These are phyloP conservation scores for Ceratoteleas bidentatus DNA, from an alignment of 1,140 invertebrate species.

Conservation along the genomic window DNA sequence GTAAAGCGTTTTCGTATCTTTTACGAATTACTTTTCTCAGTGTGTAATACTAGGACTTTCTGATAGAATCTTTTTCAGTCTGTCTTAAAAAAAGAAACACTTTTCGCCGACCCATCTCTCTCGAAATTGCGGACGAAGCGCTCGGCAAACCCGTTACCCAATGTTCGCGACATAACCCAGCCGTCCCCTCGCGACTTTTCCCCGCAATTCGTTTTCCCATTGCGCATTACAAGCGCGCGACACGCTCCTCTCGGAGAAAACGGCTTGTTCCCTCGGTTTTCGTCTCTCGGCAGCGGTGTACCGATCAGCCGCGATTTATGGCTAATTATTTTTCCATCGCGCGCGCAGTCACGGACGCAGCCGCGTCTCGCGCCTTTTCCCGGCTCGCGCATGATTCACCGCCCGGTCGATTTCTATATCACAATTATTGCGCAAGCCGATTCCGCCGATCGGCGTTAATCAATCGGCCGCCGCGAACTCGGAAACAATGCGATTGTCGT, in stretches of 20 bases:
- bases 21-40: too few species aligned
- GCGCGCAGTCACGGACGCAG: constrained; percentile 63
- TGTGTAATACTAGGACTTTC: too few species aligned
- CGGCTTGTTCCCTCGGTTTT: constrained; percentile 15
- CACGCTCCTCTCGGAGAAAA: constrained; percentile 5
- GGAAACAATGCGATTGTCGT: constrained; percentile 43
- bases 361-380: constrained; percentile 59
- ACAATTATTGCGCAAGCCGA: constrained; percentile 67
- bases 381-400: constrained; percentile 63
- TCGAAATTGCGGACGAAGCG: too few species aligned
- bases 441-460: constrained; percentile 62
- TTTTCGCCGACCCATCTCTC: too few species aligned
- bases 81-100: too few species aligned
- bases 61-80: too few species aligned
- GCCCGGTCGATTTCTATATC: constrained; percentile 65
- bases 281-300: constrained; percentile 30
- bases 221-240: too few species aligned
- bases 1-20: too few species aligned
- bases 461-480: constrained; percentile 43
- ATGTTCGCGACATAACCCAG: too few species aligned
- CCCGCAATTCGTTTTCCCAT: too few species aligned
- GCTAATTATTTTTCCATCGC: constrained; percentile 66
- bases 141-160: too few species aligned
- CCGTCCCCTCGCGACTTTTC: too few species aligned
- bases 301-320: constrained; percentile 60